These are phyloP conservation scores for Prenolepis imparis DNA, from an alignment of 2,888 invertebrate species.

Conservation along the genomic window DNA sequence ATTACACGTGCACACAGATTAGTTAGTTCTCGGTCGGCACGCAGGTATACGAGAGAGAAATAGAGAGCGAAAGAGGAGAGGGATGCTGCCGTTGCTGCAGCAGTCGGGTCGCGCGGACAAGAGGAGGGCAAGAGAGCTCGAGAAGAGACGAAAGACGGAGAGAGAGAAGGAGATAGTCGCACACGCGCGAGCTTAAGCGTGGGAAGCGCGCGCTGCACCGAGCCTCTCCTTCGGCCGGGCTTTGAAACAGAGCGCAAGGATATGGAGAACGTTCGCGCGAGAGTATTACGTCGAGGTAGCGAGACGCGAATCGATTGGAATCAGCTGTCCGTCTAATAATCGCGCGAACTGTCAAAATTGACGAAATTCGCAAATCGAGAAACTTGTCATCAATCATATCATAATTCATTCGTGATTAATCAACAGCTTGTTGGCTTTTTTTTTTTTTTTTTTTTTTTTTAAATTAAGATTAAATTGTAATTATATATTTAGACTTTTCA, in stretches of 20 bases:
- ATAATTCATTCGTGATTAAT: conserved; percentile 5
- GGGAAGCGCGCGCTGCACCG: conserved; percentile 78
- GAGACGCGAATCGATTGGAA: conserved; percentile 7
- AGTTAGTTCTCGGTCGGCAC: conserved; percentile 69
- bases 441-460: no score
- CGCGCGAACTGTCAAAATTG: conserved; percentile 14
- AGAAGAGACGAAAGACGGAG: conserved; percentile 43
- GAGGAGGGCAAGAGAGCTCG: conserved; percentile 42
- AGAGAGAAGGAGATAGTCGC: conserved; percentile 50
- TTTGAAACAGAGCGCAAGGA: conserved; percentile 51
- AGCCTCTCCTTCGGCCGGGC: conserved; percentile 70
- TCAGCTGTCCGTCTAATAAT: conserved; percentile 34
- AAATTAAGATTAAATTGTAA: neutral
- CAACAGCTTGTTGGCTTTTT: neutral
- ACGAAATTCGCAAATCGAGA: neutral
- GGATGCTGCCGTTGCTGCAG: conserved; percentile 55
- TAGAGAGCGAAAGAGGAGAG: conserved; percentile 61
- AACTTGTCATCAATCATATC: neutral
- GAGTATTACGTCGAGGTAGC: conserved; percentile 43
- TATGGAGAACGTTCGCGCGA: conserved; percentile 51
- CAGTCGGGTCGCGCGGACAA: conserved; percentile 57
- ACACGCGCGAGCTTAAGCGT: conserved; percentile 73
- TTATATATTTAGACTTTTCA: no score
- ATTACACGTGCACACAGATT: conserved; percentile 64
- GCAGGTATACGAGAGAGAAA: conserved; percentile 69